Percentiles rank a stretch among this genome's conserved stretches.
phyloP scores from a whole-genome alignment of 2,888 invertebrate genomes.

The Hirudinaria manillensis region DNA sequence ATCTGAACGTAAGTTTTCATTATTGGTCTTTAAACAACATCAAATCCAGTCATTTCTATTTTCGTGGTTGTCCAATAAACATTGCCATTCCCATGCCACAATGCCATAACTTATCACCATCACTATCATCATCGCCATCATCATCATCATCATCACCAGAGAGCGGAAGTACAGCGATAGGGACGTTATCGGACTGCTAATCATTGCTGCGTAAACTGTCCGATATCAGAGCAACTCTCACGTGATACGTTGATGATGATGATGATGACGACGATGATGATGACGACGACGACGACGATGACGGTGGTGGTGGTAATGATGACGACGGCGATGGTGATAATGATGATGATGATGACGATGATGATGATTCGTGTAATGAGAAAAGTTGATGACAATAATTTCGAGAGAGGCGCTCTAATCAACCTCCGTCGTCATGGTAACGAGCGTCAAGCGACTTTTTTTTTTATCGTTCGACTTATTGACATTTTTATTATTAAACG shows the following conservation, averaged over 20 bases:
- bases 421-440: no score
- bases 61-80: background rate
- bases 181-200: no score
- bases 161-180: no score
- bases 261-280: background rate
- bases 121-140: background rate
- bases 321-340: slow-evolving; percentile 8
- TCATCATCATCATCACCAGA: background rate
- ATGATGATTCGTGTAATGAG: background rate
- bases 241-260: background rate
- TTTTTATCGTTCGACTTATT: no score
- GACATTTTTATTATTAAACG: no score
- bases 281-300: background rate
- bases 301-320: background rate
- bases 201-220: no score
- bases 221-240: no score
- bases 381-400: no score
- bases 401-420: no score
- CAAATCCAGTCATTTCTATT: background rate
- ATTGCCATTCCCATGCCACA: no score
- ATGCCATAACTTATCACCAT: background rate
- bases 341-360: slow-evolving; percentile 20
- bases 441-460: no score
- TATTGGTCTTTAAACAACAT: background rate
- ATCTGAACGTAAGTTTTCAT: background rate